Conservation (phyloP, 2,888 invertebrate species). For the Noctua janthina region DNA sequence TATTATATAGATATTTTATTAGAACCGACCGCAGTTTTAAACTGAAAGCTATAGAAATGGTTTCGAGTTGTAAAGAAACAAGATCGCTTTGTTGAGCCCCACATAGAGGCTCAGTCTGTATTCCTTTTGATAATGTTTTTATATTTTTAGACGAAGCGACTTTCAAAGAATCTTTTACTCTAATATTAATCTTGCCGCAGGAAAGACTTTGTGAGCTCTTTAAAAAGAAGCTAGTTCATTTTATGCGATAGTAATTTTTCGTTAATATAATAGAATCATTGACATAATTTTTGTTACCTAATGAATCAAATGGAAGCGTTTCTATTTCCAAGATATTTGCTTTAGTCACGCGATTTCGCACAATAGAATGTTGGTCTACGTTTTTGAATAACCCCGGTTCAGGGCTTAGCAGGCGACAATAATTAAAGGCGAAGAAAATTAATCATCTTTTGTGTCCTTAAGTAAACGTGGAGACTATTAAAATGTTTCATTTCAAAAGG, state of each 20-base stretch:
- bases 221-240: conserved; percentile 8
- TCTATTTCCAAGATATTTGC: conserved; percentile 53
- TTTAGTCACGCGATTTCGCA: conserved; percentile 57
- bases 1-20: conserved; percentile 31
- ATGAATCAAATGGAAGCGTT: conserved; percentile 52
- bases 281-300: conserved; percentile 34
- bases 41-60: conserved; percentile 36
- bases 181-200: conserved; percentile 37
- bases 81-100: conserved; percentile 33
- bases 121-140: conserved; percentile 52
- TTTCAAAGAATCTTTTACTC: conserved; percentile 21
- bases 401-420: conserved; percentile 42
- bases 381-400: conserved; percentile 53
- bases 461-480: conserved; percentile 50
- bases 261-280: conserved; percentile 24
- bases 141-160: conserved; percentile 37
- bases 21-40: conserved; percentile 37
- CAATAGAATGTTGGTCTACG: conserved; percentile 44
- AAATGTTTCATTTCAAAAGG: conserved; percentile 53
- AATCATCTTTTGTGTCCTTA: conserved; percentile 63
- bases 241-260: neutral
- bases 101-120: conserved; percentile 29
- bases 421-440: conserved; percentile 60
- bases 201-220: conserved; percentile 25
- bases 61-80: conserved; percentile 54